Base-by-base conservation (phyloP, 2,113 vertebrate genomes). In the Hucho hucho region DNA sequence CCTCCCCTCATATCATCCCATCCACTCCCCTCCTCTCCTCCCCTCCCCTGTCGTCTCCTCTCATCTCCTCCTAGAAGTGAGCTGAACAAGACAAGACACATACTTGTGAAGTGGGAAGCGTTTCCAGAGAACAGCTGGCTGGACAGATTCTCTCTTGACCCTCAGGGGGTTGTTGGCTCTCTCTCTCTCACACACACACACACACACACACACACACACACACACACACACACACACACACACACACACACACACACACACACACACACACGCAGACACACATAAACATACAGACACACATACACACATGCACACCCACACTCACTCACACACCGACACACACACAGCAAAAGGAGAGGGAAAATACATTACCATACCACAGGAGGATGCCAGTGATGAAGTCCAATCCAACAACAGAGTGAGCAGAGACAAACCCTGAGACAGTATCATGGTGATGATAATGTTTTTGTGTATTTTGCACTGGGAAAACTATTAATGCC, bases 111-210 rank as follows among this genome's bases (percentile, higher is more conserved):
- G 28, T 6, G 74, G 64, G 53, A 72, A 22, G 24, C 22, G 68
- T 32, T 76, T 73, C 78, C 70, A 81, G 56, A 76, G 58, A 78
- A 86, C 84, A 90, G 83, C 83, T 87, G 84, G 53, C 67, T 70
- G 65, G 46, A 77, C 70, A 72, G 74, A 67, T 64, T 76, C 70
- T 64, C 37, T 74, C 4, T 28, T 65, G 26, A 65, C 64, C 64
- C 64, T 28, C 13, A 65, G 64, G 26, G 26, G 14, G 61, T 16
- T 28, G 75, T 70, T 49, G 63, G 18, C 64, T 72, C 72, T 69
- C 65, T 6, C 64, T 29, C 64, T 14, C 66, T n/a, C n/a, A 18
- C 26, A 1, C 64, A 32, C 26, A 32, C 25, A 66, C 53, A 75
- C 66, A 67, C 6, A 70, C 53, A 43, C 59, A 67, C 25, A 53